Percentiles rank a stretch among this genome's conserved stretches.
These are phyloP conservation scores for Ramphastos sulfuratus DNA, from an alignment of 2,113 vertebrate genomes.

Conservation along the genomic window DNA sequence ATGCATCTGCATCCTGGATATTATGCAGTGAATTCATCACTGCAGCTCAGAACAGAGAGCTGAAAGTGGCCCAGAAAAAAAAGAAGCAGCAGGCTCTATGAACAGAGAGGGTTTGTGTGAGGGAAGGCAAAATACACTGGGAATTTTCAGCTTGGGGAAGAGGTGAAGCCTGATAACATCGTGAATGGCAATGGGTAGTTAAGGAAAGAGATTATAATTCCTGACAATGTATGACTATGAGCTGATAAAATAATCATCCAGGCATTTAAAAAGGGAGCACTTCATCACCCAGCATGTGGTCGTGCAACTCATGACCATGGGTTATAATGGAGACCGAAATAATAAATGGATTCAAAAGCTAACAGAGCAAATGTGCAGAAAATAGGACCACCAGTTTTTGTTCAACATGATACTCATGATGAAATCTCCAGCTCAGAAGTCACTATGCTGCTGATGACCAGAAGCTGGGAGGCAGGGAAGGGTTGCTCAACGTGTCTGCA, in stretches of 20 bases:
- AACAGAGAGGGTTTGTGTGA: background rate
- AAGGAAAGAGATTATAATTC: constrained; percentile 21
- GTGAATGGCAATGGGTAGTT: constrained; percentile 5
- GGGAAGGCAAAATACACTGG: background rate
- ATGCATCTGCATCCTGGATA: background rate
- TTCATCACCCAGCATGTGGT: constrained; percentile 14
- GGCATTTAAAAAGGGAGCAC: constrained; percentile 5
- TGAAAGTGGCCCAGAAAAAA: background rate
- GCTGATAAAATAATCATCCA: constrained; percentile 59
- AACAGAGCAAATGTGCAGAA: background rate
- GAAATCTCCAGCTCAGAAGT: background rate
- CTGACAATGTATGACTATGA: constrained; percentile 25
- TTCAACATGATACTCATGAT: background rate
- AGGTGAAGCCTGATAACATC: constrained; percentile 9
- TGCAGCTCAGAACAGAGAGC: background rate
- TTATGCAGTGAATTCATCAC: background rate
- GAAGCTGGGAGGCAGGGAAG: background rate
- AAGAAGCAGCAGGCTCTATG: background rate
- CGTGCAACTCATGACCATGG: background rate
- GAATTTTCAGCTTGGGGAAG: constrained; percentile 7
- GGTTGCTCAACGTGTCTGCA: background rate
- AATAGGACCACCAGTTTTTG: background rate
- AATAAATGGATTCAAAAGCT: background rate
- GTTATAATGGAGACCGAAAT: background rate
- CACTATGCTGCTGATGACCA: background rate